Evolutionary conservation across 2,888 invertebrate species (phyloP).

Genomic region (Endotricha flammealis): DNA sequence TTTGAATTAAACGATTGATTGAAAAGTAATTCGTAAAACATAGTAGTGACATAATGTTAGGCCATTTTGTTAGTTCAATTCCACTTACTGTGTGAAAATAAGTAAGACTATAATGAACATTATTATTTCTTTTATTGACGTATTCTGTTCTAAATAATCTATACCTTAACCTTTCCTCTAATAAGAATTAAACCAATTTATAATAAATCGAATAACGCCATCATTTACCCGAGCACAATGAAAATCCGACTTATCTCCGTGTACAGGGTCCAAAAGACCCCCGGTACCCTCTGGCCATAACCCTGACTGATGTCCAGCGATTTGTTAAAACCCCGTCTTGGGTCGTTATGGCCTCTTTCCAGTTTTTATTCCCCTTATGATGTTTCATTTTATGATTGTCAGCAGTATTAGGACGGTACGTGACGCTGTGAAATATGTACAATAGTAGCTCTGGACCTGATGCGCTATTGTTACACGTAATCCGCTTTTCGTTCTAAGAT

Average conservation of each 20-base stretch:
- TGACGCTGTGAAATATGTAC: constrained; percentile 46
- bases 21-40: no score
- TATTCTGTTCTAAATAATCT: no score
- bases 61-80: no score
- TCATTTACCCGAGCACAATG: constrained; percentile 58
- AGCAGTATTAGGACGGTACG: constrained; percentile 54
- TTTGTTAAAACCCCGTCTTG: constrained; percentile 66
- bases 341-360: constrained; percentile 67
- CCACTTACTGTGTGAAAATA: no score
- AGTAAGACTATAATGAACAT: no score
- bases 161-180: no score
- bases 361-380: constrained; percentile 72
- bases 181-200: constrained; percentile 58
- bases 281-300: constrained; percentile 55
- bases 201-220: constrained; percentile 64
- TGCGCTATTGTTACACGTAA: no score
- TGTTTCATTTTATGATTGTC: constrained; percentile 74
- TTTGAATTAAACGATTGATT: no score
- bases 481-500: no score
- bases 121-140: no score
- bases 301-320: constrained; percentile 72
- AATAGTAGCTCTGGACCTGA: constrained; percentile 26
- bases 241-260: constrained; percentile 61
- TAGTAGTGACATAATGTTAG: no score
- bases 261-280: constrained; percentile 38